Evolutionary conservation across 2,113 vertebrate genomes (phyloP).

Genomic region (Triplophysa tibetana): DNA sequence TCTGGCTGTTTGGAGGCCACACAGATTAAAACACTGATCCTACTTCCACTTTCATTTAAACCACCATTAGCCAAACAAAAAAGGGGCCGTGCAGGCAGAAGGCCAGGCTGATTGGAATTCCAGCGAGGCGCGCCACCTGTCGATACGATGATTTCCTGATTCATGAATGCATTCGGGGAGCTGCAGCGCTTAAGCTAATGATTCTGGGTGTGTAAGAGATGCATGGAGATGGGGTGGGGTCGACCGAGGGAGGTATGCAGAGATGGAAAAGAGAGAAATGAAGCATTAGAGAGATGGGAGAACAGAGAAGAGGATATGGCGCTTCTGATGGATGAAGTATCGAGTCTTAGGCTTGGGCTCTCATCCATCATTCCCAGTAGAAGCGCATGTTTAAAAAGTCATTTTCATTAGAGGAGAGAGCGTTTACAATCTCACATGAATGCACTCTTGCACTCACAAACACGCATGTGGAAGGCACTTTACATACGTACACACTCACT

Average conservation of each 20-base stretch:
- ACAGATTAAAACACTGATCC: conserved; percentile 42
- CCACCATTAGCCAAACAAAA: conserved; percentile 51
- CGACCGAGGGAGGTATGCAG: conserved; percentile 20
- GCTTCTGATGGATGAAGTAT: conserved; percentile 40
- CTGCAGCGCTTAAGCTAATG: conserved; percentile 52
- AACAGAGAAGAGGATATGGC: neutral
- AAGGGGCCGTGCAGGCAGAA: neutral
- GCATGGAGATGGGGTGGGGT: neutral
- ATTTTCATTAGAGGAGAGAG: conserved; percentile 56
- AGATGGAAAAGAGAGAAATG: neutral
- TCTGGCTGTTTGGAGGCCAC: conserved; percentile 43
- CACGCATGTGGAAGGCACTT: conserved; percentile 1
- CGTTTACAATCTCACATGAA: conserved; percentile 12
- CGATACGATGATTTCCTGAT: conserved; percentile 55
- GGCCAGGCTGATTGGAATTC: conserved; percentile 49
- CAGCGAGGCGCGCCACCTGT: conserved; percentile 42
- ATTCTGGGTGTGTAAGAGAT: conserved; percentile 31
- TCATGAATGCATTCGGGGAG: conserved; percentile 49
- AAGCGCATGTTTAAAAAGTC: conserved; percentile 55
- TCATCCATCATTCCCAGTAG: conserved; percentile 54
- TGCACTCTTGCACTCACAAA: conserved; percentile 2
- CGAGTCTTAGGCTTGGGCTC: conserved; percentile 31
- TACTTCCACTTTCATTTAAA: conserved; percentile 55
- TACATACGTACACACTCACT: neutral
- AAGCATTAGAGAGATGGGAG: neutral